Percentiles rank a stretch among this genome's conserved stretches.
These are phyloP conservation scores for Oryzias melastigma DNA, from an alignment of 2,113 vertebrate genomes.

Conservation along the genomic window DNA sequence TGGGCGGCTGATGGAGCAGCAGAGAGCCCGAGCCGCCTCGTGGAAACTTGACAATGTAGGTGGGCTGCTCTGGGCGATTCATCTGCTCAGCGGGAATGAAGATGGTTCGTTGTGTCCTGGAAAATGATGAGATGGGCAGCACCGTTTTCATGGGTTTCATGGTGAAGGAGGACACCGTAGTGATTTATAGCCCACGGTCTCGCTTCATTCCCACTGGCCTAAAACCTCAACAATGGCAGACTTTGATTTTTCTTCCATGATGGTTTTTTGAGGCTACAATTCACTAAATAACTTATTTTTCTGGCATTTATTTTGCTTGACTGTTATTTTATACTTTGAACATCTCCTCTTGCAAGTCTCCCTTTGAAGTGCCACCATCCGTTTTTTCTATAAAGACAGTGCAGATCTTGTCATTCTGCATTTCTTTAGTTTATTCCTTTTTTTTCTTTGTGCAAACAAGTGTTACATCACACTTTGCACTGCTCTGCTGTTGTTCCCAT, in stretches of 20 bases:
- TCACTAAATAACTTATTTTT: not conserved
- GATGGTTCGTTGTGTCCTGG: slow-evolving; percentile 1
- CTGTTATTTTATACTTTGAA: too few relatives aligned
- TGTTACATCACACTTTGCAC: too few relatives aligned
- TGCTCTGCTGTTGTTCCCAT: too few relatives aligned
- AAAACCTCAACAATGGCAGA: not conserved
- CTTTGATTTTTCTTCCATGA: not conserved
- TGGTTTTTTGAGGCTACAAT: not conserved
- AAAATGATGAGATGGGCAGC: not conserved
- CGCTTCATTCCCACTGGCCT: not conserved
- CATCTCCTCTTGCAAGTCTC: too few relatives aligned
- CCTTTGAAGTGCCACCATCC: too few relatives aligned
- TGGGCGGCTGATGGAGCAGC: slow-evolving; percentile 1
- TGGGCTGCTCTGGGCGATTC: slow-evolving; percentile 5
- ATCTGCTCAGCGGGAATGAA: slow-evolving; percentile 2
- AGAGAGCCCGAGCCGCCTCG: too few relatives aligned
- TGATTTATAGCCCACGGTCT: slow-evolving; percentile 5
- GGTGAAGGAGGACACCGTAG: not conserved
- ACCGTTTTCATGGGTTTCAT: not conserved
- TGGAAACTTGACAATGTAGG: not conserved
- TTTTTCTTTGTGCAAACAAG: too few relatives aligned
- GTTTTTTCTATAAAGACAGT: too few relatives aligned
- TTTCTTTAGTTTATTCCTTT: too few relatives aligned
- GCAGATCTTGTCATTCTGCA: too few relatives aligned
- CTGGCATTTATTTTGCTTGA: too few relatives aligned